A percentile compares a stretch with the other conserved stretches of the same genome.
phyloP scores from a whole-genome alignment of 2,113 vertebrate genomes.

The Anarrhichthys ocellatus region DNA sequence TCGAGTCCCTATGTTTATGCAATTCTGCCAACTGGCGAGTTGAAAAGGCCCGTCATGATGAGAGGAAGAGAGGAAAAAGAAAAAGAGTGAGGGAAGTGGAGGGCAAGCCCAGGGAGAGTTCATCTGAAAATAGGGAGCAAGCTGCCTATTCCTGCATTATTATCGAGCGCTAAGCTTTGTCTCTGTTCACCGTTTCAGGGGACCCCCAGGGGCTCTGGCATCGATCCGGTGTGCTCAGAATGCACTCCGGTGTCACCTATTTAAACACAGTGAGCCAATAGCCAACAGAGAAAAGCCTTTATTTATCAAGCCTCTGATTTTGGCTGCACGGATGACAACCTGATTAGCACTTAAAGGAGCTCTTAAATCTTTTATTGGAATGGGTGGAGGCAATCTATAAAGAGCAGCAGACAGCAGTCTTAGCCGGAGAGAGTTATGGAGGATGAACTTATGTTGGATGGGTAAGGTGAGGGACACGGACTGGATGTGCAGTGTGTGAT shows the following conservation, averaged over 20 bases:
- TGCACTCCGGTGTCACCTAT: slow-evolving; percentile 81
- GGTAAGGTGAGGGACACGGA: slow-evolving; percentile 55
- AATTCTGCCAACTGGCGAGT: slow-evolving; percentile 60
- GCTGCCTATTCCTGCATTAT: slow-evolving; percentile 72
- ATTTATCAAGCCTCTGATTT: slow-evolving; percentile 81
- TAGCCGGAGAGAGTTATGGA: slow-evolving; percentile 58
- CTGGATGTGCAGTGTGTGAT: slow-evolving; percentile 43
- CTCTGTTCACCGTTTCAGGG: slow-evolving; percentile 78
- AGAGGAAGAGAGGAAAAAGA: slow-evolving; percentile 37
- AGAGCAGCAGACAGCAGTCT: slow-evolving; percentile 47
- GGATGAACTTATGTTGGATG: no score
- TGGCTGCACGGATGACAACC: slow-evolving; percentile 80
- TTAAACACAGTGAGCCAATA: slow-evolving; percentile 74
- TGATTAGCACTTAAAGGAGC: slow-evolving; percentile 82
- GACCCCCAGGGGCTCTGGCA: slow-evolving; percentile 81
- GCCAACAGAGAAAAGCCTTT: slow-evolving; percentile 78
- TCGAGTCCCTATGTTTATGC: slow-evolving; percentile 48
- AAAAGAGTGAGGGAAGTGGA: slow-evolving; percentile 38
- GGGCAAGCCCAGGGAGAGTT: slow-evolving; percentile 59
- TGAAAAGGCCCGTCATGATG: slow-evolving; percentile 50
- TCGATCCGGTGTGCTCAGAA: slow-evolving; percentile 79
- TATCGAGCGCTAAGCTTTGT: slow-evolving; percentile 81
- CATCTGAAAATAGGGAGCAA: slow-evolving; percentile 72
- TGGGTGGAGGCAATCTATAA: slow-evolving; percentile 59
- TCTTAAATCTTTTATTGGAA: slow-evolving; percentile 75